Evolutionary conservation across 2,888 invertebrate genomes (phyloP), one percentile per base, ranked within the genome.

Genomic region (Pyrrhia umbra): DNA sequence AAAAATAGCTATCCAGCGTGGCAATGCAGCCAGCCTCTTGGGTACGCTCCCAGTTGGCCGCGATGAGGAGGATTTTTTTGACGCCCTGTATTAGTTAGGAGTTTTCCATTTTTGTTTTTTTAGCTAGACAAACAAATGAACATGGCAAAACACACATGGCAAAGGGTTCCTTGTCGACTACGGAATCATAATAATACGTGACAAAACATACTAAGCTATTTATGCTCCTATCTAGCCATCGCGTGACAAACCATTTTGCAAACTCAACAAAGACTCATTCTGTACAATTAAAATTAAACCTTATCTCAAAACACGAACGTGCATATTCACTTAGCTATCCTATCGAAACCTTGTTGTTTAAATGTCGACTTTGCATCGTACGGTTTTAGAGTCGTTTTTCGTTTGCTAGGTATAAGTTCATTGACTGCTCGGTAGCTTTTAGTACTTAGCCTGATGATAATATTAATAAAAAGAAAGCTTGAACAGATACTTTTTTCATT

Each of bases 341-440:
- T 37, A 15, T 66, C 40, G 25, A 51, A 46, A 27, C 27, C 16
- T 4, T 0, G 6, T n/a, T n/a, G 4, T 34, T 34, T 6, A 1
- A 51, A 34, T 20, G 25, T n/a, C 8, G 8, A 47, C 39, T 21
- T 25, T 47, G 13, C 2, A 0, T 0, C 0, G 0, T 0, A 0
- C 0, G 2, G 6, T n/a, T 6, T 13, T 45, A 59, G 13, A 23
- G 60, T 27, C 25, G 9, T 13, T 51, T 5, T 37, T 67, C 0
- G 15, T 5, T 34, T 37, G 60, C 25, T 9, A 10, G 8, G 1
- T 20, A 8, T 21, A 15, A 67, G 67, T 67, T 67, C 66, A 60
- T 66, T 67, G 66, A 67, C 66, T 67, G 10, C n/a, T n/a, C n/a
- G n/a, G n/a, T n/a, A n/a, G 5, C 10, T 10, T 21, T 15, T 0